Base-by-base conservation (phyloP, 2,888 invertebrate genomes). In the Epirrhoe tristata region DNA sequence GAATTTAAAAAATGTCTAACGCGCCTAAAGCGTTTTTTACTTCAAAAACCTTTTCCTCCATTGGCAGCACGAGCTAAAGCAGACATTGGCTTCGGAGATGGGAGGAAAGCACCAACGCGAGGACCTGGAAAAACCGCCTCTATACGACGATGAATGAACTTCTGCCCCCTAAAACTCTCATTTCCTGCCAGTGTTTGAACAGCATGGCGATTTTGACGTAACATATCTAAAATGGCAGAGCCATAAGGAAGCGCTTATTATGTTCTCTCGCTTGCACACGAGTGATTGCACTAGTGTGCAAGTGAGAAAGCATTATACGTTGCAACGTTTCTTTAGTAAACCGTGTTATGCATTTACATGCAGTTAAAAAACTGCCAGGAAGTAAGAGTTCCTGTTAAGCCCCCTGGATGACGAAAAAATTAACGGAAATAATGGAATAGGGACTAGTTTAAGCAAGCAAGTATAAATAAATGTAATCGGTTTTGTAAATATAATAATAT, bases 51-150 rank as follows among this genome's bases (percentile, higher is more conserved):
- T 39, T 10, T 63, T 53, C 69, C 34, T 66, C 57, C 67, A 72
- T 82, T 80, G 74, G 64, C 83, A 93, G 93, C 90, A 90, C 82
- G 91, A 92, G 73, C 65, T 93, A 70, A 88, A 88, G 71, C 84
- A 88, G 61, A 83, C 87, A 0, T 77, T 92, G 77, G 77, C 86
- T 6, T 75, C 84, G 0, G 86, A 87, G 63, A 77, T 82, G 69
- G 72, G 79, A 3, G 72, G 69, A 67, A 88, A 86, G 62, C 85
- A 78, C 36, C 81, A 77, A 8, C 82, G 81, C 36, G 77, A 83
- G 2, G 86, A 86, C 3, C 65, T 77, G 14, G 90, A 88, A 61
- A 86, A 88, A 6, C 79, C 82, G 0, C 76, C 81, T 1, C 66
- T 83, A 0, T 91, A 92, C 76, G 91, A 92, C 69, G 91, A 88